phyloP scores from a whole-genome alignment of 2,888 invertebrate genomes.

The Melipona beecheii region DNA sequence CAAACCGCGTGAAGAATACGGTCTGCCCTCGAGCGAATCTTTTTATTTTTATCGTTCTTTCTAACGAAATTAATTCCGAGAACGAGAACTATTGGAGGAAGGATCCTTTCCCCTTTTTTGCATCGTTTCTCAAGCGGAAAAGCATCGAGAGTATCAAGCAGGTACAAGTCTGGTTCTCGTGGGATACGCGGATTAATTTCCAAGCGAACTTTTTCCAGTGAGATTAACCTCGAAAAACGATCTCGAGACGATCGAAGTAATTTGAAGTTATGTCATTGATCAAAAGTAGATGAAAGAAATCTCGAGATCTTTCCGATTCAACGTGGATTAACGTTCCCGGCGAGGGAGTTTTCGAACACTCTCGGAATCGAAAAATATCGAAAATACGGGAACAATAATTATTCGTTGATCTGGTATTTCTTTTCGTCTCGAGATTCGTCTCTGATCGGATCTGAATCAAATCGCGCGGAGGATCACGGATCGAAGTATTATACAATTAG shows the following conservation, averaged over 20 bases:
- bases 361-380: not conserved
- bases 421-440: not conserved
- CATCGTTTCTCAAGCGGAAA: not conserved
- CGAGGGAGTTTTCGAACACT: not conserved
- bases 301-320: not conserved
- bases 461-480: not conserved
- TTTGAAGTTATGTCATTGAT: not conserved
- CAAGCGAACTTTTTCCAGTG: not conserved
- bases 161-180: too few species aligned
- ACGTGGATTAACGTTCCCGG: not conserved
- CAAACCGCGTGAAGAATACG: slow-evolving; percentile 21
- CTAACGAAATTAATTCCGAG: not conserved
- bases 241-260: not conserved
- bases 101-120: too few species aligned
- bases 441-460: not conserved
- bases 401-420: not conserved
- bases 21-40: not conserved
- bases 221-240: not conserved
- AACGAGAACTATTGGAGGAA: not conserved
- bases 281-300: not conserved
- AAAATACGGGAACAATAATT: not conserved
- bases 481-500: not conserved
- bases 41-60: not conserved
- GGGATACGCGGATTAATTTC: not conserved
- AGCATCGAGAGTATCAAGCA: too few species aligned